A percentile compares a stretch with the other conserved stretches of the same genome.
Evolutionary conservation across 2,113 vertebrate genomes (phyloP).

Genomic region (Mixornis gularis): DNA sequence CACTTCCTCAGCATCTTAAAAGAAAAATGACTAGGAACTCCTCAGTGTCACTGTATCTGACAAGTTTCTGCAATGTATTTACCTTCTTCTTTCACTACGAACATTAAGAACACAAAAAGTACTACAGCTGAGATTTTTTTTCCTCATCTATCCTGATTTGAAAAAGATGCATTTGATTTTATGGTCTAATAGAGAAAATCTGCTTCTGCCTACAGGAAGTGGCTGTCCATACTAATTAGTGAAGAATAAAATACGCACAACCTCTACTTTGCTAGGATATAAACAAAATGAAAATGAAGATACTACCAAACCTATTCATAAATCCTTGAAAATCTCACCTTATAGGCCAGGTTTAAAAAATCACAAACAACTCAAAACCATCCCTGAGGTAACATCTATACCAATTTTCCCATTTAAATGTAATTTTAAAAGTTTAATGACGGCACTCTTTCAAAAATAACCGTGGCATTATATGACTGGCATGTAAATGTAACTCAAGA

Average conservation of each 20-base stretch:
- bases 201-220: neutral
- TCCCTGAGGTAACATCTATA: neutral
- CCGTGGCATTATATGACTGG: constrained; percentile 18
- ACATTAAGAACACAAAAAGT: neutral
- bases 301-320: neutral
- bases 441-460: constrained; percentile 41
- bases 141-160: neutral
- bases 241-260: neutral
- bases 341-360: neutral
- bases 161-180: constrained; percentile 20
- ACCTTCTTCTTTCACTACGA: neutral
- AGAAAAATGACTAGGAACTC: neutral
- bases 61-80: constrained; percentile 20
- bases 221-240: neutral
- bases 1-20: neutral
- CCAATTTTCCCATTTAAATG: constrained; percentile 15
- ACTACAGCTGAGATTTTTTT: neutral
- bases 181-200: constrained; percentile 8
- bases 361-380: neutral
- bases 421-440: constrained; percentile 46
- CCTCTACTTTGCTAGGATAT: neutral
- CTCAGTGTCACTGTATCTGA: neutral
- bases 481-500: constrained; percentile 32
- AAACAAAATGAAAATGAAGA: neutral
- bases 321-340: neutral